Evolutionary conservation across 1,140 invertebrate species (phyloP).

Genomic region (Microplitis mediator): DNA sequence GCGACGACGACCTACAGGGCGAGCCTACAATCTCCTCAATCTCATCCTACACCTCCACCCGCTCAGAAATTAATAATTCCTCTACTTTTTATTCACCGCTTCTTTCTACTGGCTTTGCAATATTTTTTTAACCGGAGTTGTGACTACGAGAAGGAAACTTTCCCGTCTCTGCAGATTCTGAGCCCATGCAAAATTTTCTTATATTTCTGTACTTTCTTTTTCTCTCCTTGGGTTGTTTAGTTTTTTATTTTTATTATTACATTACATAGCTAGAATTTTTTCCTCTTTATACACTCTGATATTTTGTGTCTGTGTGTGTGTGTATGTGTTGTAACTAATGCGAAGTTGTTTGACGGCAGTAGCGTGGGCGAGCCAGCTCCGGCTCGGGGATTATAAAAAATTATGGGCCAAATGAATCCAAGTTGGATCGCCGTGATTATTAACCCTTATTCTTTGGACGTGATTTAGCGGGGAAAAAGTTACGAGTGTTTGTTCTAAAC

Average conservation of each 20-base stretch:
- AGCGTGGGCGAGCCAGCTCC: background rate
- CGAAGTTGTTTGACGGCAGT: background rate
- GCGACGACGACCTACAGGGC: background rate
- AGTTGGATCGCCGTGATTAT: background rate
- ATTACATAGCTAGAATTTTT: too few relatives aligned
- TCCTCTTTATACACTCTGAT: too few relatives aligned
- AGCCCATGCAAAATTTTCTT: too few relatives aligned
- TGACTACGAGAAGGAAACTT: background rate
- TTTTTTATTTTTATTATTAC: too few relatives aligned
- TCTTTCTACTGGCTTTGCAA: constrained; percentile 4
- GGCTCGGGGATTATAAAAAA: background rate
- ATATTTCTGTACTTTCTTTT: too few relatives aligned
- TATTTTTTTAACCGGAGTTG: constrained; percentile 15
- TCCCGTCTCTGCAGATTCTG: too few relatives aligned
- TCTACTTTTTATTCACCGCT: constrained; percentile 28
- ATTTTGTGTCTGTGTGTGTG: too few relatives aligned
- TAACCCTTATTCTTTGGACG: constrained; percentile 10
- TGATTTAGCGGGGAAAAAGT: constrained; percentile 19
- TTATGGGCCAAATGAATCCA: background rate
- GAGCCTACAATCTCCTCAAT: constrained; percentile 23
- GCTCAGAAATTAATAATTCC: constrained; percentile 31
- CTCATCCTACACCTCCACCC: constrained; percentile 14
- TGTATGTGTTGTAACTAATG: too few relatives aligned
- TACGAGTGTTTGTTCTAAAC: constrained; percentile 34
- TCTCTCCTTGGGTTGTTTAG: too few relatives aligned